These are phyloP conservation scores for Rhopalosiphum nymphaeae DNA, from an alignment of 2,888 invertebrate species.

Conservation along the genomic window DNA sequence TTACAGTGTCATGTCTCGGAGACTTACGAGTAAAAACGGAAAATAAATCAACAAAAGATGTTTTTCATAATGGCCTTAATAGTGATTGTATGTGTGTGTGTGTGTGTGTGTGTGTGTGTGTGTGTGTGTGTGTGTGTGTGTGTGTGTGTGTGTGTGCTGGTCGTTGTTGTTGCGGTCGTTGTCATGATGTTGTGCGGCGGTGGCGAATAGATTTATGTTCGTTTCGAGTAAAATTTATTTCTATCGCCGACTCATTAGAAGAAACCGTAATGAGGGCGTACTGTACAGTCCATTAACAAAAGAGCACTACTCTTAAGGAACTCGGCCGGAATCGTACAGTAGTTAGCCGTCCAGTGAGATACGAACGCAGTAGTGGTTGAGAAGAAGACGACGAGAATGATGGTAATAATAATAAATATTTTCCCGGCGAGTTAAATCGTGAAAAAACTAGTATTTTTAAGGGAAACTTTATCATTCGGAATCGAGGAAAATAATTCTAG, in stretches of 20 bases:
- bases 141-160: background rate
- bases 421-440: background rate
- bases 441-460: background rate
- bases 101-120: background rate
- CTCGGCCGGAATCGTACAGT: constrained; percentile 10
- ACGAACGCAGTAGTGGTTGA: background rate
- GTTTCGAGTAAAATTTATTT: constrained; percentile 41
- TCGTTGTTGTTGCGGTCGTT: background rate
- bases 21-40: background rate
- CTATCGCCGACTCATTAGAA: constrained; percentile 47
- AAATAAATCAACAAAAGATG: background rate
- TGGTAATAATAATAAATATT: constrained; percentile 17
- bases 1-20: background rate
- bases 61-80: constrained; percentile 21
- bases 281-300: constrained; percentile 47
- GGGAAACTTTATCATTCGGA: constrained; percentile 23
- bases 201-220: constrained; percentile 52
- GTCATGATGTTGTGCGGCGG: background rate
- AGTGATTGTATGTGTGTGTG: too few relatives aligned
- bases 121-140: background rate
- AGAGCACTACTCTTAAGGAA: constrained; percentile 34
- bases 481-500: background rate
- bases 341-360: background rate
- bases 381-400: background rate
- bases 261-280: constrained; percentile 47